phyloP scores from a whole-genome alignment of 2,113 vertebrate species.

The Sciurus niger region DNA sequence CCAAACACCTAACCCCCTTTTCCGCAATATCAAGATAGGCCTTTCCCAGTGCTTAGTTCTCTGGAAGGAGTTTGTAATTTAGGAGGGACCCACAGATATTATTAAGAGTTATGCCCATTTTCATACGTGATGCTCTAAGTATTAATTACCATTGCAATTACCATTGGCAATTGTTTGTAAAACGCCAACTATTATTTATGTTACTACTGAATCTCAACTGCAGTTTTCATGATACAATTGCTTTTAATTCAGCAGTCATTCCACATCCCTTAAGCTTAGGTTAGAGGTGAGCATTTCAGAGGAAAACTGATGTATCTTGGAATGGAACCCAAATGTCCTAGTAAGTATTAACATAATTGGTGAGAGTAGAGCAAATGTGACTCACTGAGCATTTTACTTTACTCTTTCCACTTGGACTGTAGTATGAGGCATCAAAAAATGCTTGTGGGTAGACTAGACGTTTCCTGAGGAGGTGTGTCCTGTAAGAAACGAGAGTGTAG shows the following conservation, averaged over 20 bases:
- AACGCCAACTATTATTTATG: neutral
- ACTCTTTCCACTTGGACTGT: neutral
- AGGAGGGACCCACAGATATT: neutral
- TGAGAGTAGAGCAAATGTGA: neutral
- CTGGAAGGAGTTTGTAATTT: neutral
- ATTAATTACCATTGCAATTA: constrained; percentile 26
- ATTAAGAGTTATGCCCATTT: constrained; percentile 16
- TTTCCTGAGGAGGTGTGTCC: neutral
- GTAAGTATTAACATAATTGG: neutral
- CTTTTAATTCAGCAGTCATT: constrained; percentile 4
- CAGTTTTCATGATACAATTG: constrained; percentile 11
- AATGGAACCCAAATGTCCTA: neutral
- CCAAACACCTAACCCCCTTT: neutral
- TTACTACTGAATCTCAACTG: neutral
- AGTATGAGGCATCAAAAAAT: neutral
- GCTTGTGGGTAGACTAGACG: neutral
- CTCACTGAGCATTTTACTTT: neutral
- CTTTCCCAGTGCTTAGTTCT: neutral
- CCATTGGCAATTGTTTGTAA: neutral
- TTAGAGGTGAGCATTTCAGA: neutral
- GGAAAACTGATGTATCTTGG: neutral
- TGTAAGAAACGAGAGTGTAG: neutral
- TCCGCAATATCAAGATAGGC: neutral
- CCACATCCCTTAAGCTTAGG: neutral
- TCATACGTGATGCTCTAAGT: neutral